Conservation (phyloP, 2,113 vertebrate genomes). For the Choloepus hoffmanni region DNA sequence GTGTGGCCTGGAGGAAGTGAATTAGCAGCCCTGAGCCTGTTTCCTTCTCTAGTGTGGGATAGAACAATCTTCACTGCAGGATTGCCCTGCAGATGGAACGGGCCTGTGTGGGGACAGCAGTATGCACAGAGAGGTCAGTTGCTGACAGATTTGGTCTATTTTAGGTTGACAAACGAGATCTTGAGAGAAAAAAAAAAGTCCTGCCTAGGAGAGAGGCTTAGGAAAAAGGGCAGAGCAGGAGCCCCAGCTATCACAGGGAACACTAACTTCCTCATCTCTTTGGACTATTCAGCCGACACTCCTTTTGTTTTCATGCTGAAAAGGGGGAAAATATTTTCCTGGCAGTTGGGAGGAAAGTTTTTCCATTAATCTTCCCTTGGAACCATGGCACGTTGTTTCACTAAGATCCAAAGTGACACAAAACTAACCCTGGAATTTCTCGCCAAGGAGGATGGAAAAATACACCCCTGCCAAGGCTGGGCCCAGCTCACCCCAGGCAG, state of each 20-base stretch:
- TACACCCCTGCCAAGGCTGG: background rate
- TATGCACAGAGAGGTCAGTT: background rate
- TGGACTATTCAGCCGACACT: constrained; percentile 70
- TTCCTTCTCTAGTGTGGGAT: background rate
- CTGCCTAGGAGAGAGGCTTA: background rate
- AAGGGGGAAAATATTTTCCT: constrained; percentile 83
- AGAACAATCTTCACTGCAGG: background rate
- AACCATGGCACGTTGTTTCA: constrained; percentile 80
- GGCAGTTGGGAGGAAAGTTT: constrained; percentile 80
- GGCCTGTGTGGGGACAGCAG: background rate
- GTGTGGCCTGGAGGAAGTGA: background rate
- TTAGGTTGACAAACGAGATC: background rate
- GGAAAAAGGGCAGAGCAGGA: background rate
- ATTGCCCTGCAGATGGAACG: background rate
- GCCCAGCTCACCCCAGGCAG: background rate
- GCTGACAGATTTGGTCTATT: background rate
- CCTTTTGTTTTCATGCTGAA: constrained; percentile 82
- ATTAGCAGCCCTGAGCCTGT: background rate
- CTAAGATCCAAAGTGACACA: constrained; percentile 79
- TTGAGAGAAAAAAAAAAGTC: background rate
- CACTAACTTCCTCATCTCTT: constrained; percentile 59
- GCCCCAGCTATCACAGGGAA: background rate
- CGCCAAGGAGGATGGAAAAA: constrained; percentile 78
- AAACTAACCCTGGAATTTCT: constrained; percentile 82
- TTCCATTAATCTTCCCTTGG: constrained; percentile 83